Evolutionary conservation across 2,113 vertebrate species (phyloP).

Genomic region (Rhinopithecus roxellana): DNA sequence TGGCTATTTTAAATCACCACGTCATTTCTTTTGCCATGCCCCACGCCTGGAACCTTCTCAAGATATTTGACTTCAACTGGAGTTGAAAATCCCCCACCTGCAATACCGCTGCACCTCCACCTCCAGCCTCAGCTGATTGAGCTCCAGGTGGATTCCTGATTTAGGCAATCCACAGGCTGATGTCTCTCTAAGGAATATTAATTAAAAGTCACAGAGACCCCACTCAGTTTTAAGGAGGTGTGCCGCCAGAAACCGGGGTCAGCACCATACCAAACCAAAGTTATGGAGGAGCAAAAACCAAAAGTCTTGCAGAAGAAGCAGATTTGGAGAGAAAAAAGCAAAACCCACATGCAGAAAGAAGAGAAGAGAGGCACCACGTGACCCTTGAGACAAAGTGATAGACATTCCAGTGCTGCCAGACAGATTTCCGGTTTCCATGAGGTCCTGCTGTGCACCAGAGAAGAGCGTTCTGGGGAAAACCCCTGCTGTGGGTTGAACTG

Average conservation of each 20-base stretch:
- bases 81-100: neutral
- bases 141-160: neutral
- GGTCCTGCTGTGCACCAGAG: no score
- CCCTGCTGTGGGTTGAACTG: neutral
- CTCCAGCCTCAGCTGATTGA: neutral
- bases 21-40: neutral
- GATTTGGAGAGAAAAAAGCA: neutral
- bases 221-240: no score
- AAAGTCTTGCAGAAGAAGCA: neutral
- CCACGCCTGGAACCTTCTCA: neutral
- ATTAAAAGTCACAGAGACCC: neutral
- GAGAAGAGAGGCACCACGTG: neutral
- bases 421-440: neutral
- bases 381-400: neutral
- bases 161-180: neutral
- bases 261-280: neutral
- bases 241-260: neutral
- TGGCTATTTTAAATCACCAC: neutral
- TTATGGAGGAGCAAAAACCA: neutral
- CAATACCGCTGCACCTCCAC: no score
- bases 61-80: neutral
- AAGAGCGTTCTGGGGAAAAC: neutral
- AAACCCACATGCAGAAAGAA: neutral
- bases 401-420: neutral
- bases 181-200: neutral